Percentiles rank a stretch among this genome's conserved stretches.
Conservation (phyloP, 2,797 vertebrate species). For the Kryptopterus vitreolus region DNA sequence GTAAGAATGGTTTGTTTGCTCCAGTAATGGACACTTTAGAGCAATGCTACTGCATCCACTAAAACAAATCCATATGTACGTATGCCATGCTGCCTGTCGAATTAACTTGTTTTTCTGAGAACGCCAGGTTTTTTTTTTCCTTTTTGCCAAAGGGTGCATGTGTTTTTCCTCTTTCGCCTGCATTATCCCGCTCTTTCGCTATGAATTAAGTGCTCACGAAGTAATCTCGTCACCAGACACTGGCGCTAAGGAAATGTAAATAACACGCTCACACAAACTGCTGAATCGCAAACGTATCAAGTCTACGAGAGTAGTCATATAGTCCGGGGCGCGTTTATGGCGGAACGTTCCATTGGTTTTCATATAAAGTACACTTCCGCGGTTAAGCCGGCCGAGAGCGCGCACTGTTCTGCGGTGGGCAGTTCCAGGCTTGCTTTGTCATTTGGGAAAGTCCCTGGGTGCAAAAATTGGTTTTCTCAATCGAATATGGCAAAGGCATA, state of each 20-base stretch:
- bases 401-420: constrained; percentile 37
- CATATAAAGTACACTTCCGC: constrained; percentile 40
- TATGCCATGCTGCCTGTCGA: background rate
- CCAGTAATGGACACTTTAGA: constrained; percentile 21
- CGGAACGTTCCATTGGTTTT: constrained; percentile 46
- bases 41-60: constrained; percentile 6
- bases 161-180: background rate
- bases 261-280: background rate
- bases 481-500: constrained; percentile 43
- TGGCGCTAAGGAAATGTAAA: background rate
- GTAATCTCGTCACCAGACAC: no score
- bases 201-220: background rate
- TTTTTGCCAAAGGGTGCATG: background rate
- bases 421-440: constrained; percentile 51
- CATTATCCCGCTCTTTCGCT: background rate
- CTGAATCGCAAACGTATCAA: constrained; percentile 16
- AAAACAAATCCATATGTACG: constrained; percentile 24
- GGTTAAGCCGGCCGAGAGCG: constrained; percentile 33
- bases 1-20: constrained; percentile 7
- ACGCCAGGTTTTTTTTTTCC: background rate
- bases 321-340: constrained; percentile 31
- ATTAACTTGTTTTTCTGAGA: background rate
- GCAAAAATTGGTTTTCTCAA: constrained; percentile 47
- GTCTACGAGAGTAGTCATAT: constrained; percentile 33
- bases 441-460: constrained; percentile 57